A percentile compares a stretch with the other conserved stretches of the same genome.
These are phyloP conservation scores for Drosophila silvestris DNA, from an alignment of 2,888 invertebrate species.

Conservation along the genomic window DNA sequence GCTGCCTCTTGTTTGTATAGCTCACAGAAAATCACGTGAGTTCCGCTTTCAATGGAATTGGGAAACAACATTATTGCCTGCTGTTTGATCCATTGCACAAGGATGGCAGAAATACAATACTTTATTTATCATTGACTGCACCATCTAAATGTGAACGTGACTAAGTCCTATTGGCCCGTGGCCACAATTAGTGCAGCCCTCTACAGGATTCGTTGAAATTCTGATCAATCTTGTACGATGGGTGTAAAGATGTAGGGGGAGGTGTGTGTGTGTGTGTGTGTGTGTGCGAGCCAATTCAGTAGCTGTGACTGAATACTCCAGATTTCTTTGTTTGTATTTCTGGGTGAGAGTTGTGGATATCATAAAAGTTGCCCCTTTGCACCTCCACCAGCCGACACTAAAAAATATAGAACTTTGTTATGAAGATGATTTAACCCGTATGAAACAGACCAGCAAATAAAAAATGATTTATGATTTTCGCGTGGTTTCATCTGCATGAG, in stretches of 20 bases:
- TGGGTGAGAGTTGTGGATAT: neutral
- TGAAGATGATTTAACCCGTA: too few species aligned
- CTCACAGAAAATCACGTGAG: conserved; percentile 31
- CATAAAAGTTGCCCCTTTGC: too few species aligned
- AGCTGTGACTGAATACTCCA: conserved; percentile 1
- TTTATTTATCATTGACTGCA: conserved; percentile 13
- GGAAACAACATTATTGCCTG: conserved; percentile 26
- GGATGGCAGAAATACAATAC: conserved; percentile 11
- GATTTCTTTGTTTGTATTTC: neutral
- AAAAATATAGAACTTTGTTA: too few species aligned
- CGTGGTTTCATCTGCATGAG: neutral
- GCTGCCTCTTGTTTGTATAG: conserved; percentile 7
- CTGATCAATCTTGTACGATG: conserved; percentile 4
- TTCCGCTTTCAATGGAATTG: conserved; percentile 36
- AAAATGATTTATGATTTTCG: neutral
- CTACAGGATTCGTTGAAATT: conserved; percentile 24
- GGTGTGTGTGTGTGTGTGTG: neutral
- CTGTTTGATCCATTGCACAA: conserved; percentile 40
- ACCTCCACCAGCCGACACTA: too few species aligned
- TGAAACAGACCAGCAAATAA: neutral
- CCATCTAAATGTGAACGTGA: conserved; percentile 42
- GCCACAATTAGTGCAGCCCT: conserved; percentile 34
- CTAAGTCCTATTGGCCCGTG: conserved; percentile 54
- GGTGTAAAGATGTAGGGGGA: too few species aligned
- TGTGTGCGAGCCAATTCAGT: neutral